Evolutionary conservation across 2,113 vertebrate species (phyloP).

Genomic region (Potamarius usumacintae): DNA sequence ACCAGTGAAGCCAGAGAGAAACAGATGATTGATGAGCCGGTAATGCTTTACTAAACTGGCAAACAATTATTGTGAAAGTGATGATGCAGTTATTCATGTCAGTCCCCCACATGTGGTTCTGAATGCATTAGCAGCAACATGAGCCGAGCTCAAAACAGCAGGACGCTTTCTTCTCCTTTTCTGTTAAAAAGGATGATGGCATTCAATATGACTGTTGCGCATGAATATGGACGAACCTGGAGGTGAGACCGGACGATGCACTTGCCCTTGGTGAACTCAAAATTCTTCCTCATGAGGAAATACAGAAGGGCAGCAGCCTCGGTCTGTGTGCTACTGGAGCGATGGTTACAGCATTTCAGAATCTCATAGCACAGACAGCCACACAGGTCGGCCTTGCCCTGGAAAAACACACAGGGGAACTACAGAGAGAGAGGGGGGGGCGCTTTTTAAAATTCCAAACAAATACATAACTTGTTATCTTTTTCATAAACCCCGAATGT

Average conservation of each 20-base stretch:
- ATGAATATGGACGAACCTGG: constrained; percentile 75
- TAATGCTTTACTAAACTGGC: neutral
- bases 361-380: constrained; percentile 94
- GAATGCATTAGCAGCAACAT: neutral
- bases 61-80: neutral
- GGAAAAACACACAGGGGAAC: constrained; percentile 94
- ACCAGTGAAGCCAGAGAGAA: neutral
- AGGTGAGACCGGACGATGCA: constrained; percentile 96
- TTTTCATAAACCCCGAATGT: neutral
- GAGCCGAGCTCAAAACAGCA: neutral
- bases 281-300: constrained; percentile 98
- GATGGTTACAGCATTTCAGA: constrained; percentile 96
- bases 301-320: constrained; percentile 93
- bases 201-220: neutral
- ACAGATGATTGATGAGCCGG: constrained; percentile 9
- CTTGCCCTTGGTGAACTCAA: constrained; percentile 95
- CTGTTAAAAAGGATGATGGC: neutral
- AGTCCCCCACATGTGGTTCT: neutral
- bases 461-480: neutral
- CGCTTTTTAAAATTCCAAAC: neutral
- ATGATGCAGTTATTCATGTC: neutral
- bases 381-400: constrained; percentile 94
- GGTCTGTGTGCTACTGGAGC: constrained; percentile 90
- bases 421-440: constrained; percentile 57
- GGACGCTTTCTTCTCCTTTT: neutral